Evolutionary conservation across 2,113 vertebrate genomes (phyloP).

Genomic region (Riparia riparia): DNA sequence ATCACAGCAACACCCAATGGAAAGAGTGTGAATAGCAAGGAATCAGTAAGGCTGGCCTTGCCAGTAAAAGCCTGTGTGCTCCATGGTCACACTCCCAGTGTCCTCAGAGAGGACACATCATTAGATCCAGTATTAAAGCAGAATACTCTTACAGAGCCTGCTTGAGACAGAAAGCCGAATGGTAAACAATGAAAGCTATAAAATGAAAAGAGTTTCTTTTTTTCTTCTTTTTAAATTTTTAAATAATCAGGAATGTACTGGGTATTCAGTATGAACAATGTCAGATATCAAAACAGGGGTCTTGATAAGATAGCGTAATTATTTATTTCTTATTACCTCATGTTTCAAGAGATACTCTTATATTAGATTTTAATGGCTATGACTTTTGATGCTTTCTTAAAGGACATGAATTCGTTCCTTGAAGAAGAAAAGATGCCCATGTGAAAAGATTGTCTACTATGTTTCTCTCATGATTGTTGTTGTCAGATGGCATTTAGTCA

Average conservation of each 20-base stretch:
- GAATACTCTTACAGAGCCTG: not conserved
- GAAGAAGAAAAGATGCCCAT: not conserved
- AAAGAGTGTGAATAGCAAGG: conserved; percentile 72
- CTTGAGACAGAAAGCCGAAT: not conserved
- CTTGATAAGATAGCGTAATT: not conserved
- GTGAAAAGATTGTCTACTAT: not conserved
- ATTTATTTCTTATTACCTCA: not conserved
- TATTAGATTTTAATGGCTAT: not conserved
- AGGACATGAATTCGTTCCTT: not conserved
- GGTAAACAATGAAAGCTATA: not conserved
- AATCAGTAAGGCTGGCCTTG: not conserved
- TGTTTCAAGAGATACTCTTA: not conserved
- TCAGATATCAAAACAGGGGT: not conserved
- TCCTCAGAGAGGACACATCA: not conserved
- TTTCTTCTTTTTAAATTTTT: not conserved
- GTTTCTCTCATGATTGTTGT: not conserved
- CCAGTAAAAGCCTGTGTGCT: not conserved
- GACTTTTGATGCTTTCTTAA: not conserved
- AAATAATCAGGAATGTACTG: not conserved
- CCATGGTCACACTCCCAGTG: not conserved
- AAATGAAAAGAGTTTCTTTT: not conserved
- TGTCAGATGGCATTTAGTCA: not conserved
- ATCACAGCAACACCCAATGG: conserved; percentile 77
- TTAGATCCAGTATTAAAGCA: not conserved
- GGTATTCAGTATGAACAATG: not conserved